Evolutionary conservation across 2,797 vertebrate genomes (phyloP).

Genomic region (Vipera latastei): DNA sequence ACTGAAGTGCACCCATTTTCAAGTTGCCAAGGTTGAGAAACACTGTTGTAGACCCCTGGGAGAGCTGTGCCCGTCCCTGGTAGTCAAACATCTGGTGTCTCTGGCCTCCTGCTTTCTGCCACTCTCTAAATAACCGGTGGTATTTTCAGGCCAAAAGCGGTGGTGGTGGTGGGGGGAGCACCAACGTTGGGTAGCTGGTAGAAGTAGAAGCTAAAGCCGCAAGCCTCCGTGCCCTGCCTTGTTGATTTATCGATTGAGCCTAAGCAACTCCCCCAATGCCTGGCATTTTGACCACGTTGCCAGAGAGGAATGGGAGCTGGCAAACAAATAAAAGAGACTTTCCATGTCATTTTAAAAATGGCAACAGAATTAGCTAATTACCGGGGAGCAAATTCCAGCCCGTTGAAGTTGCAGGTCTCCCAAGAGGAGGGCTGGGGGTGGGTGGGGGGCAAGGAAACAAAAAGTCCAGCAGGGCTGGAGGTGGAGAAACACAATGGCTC

Average conservation of each 20-base stretch:
- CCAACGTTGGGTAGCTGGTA: fast-evolving
- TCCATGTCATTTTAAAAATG: slow-evolving; percentile 54
- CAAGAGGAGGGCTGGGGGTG: background rate
- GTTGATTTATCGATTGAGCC: background rate
- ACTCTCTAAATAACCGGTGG: background rate
- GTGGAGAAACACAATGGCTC: background rate
- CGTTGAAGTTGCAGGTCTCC: background rate
- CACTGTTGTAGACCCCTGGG: background rate
- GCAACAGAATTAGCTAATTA: slow-evolving; percentile 59
- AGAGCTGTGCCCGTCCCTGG: background rate
- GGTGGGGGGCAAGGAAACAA: slow-evolving; percentile 14
- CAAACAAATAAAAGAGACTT: background rate
- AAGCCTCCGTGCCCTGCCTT: background rate
- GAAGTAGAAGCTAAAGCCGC: background rate
- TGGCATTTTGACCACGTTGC: background rate
- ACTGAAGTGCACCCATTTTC: background rate
- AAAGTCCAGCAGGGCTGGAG: background rate
- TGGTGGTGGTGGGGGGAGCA: fast-evolving
- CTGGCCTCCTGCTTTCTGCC: background rate
- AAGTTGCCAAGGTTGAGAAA: background rate
- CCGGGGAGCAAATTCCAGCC: slow-evolving; percentile 44
- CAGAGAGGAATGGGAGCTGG: background rate
- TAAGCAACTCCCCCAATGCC: background rate
- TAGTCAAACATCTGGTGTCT: background rate
- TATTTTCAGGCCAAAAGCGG: background rate